Percentiles rank a stretch among this genome's conserved stretches.
phyloP scores from a whole-genome alignment of 2,113 vertebrate species.

The Notothenia coriiceps region DNA sequence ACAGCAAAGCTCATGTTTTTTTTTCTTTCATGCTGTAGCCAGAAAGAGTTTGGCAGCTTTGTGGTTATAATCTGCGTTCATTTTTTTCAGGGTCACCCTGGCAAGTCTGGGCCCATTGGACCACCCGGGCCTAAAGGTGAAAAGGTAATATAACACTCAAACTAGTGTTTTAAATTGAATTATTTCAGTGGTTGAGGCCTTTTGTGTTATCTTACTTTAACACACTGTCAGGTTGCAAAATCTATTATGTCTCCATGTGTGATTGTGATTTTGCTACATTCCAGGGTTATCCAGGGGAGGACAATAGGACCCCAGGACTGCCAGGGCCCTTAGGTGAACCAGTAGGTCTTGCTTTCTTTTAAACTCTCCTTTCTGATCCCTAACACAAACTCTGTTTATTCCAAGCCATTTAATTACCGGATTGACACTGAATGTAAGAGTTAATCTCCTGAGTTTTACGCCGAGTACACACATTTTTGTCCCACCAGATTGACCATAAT shows the following conservation, averaged over 20 bases:
- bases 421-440: slow-evolving; percentile 33
- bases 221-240: background rate
- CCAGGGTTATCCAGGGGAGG: slow-evolving; percentile 95
- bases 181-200: background rate
- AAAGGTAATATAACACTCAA: slow-evolving; percentile 87
- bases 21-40: slow-evolving; percentile 22
- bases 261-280: slow-evolving; percentile 59
- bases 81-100: slow-evolving; percentile 89
- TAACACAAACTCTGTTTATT: slow-evolving; percentile 29
- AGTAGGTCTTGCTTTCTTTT: slow-evolving; percentile 97
- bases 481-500: background rate
- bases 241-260: slow-evolving; percentile 22
- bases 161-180: background rate
- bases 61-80: slow-evolving; percentile 25
- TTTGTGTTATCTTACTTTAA: background rate
- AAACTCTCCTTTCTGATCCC: slow-evolving; percentile 70
- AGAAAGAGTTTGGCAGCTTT: slow-evolving; percentile 4
- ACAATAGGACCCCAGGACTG: slow-evolving; percentile 88
- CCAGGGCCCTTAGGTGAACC: slow-evolving; percentile 99
- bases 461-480: background rate
- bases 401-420: slow-evolving; percentile 3
- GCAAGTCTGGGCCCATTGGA: slow-evolving; percentile 88
- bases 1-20: slow-evolving; percentile 21
- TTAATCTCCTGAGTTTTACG: slow-evolving; percentile 29
- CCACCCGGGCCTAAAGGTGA: slow-evolving; percentile 94